Evolutionary conservation across 2,888 invertebrate genomes (phyloP).

Genomic region (Zootermopsis nevadensis): DNA sequence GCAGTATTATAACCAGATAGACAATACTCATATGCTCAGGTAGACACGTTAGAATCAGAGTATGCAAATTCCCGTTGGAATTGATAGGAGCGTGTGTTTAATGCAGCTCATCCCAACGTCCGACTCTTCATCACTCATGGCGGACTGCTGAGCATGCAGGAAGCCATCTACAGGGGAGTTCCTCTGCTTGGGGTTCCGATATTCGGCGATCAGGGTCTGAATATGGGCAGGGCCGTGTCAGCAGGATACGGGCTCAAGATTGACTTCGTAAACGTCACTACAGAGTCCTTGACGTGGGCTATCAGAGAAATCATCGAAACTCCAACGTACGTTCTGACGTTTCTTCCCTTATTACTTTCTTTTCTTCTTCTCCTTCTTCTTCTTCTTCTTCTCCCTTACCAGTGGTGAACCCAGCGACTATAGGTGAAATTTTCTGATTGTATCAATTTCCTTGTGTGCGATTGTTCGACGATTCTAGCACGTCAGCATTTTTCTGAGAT

Average conservation of each 20-base stretch:
- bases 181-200: conserved; percentile 68
- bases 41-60: too few species aligned
- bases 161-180: conserved; percentile 65
- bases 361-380: not conserved
- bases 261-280: conserved; percentile 61
- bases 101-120: conserved; percentile 3
- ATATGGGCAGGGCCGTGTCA: conserved; percentile 66
- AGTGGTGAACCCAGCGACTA: too few species aligned
- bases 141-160: conserved; percentile 60
- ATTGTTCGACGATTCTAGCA: too few species aligned
- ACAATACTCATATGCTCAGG: too few species aligned
- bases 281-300: conserved; percentile 61
- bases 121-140: conserved; percentile 18
- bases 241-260: conserved; percentile 65
- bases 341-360: too few species aligned
- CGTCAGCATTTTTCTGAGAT: too few species aligned
- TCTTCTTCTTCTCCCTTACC: too few species aligned
- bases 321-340: conserved; percentile 35
- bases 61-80: too few species aligned
- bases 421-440: too few species aligned
- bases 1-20: too few species aligned
- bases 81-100: not conserved
- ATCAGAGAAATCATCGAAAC: conserved; percentile 64
- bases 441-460: too few species aligned
- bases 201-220: conserved; percentile 67